A percentile compares a stretch with the other conserved stretches of the same genome.
Conservation (phyloP, 35 echinoderm and acorn worm genomes). For the Heliocidaris erythrogramma region DNA sequence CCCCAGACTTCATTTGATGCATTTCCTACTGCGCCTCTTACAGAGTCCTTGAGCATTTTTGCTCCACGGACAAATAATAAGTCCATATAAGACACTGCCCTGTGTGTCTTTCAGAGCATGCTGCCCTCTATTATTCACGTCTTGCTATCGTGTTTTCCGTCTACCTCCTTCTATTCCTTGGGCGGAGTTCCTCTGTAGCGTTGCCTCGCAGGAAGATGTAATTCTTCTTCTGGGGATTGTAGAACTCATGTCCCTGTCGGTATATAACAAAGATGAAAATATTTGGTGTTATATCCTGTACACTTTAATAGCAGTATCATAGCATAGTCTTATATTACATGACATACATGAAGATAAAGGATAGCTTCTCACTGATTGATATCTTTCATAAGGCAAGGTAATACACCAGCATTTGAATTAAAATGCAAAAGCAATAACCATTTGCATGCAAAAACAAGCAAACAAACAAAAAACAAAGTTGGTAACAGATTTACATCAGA, state of each 20-base stretch:
- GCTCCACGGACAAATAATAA: background rate
- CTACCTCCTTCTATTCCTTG: slow-evolving; percentile 85
- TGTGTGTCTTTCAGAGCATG: background rate
- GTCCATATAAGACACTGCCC: background rate
- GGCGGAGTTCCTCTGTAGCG: slow-evolving; percentile 85
- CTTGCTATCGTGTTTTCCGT: background rate
- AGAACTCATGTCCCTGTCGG: slow-evolving; percentile 91
- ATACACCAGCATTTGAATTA: too few relatives aligned
- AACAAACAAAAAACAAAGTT: too few relatives aligned
- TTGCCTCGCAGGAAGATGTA: slow-evolving; percentile 94
- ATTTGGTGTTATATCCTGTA: background rate
- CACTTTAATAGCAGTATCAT: background rate
- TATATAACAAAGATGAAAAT: background rate
- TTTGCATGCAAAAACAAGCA: too few relatives aligned
- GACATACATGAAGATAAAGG: too few relatives aligned
- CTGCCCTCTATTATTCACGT: background rate
- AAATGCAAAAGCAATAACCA: too few relatives aligned
- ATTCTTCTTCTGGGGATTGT: slow-evolving; percentile 93
- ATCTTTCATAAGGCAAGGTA: background rate
- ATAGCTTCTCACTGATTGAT: background rate
- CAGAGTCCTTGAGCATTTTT: background rate
- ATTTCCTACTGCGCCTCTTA: background rate
- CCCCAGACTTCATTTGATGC: background rate
- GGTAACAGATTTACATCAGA: too few relatives aligned
- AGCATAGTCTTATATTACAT: too few relatives aligned